Conservation (phyloP, 1,140 invertebrate genomes). For the Mycetomoellerius zeteki region DNA sequence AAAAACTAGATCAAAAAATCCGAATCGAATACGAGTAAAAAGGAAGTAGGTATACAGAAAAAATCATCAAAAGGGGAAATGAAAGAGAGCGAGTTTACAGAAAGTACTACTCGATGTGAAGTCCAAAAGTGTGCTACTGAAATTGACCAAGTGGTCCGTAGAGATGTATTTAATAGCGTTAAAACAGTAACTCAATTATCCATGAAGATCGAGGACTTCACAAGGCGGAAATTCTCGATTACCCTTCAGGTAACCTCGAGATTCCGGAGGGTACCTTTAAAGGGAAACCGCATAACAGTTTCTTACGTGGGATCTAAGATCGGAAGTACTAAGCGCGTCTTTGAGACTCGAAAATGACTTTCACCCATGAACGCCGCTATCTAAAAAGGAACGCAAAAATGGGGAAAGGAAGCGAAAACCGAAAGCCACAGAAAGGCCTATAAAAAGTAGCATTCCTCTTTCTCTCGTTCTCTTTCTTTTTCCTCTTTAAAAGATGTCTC, state of each 20-base stretch:
- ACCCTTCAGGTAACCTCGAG: slow-evolving; percentile 52
- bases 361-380: not conserved
- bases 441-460: slow-evolving; percentile 2
- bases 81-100: not conserved
- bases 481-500: not conserved
- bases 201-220: slow-evolving; percentile 41
- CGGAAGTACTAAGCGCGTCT: slow-evolving; percentile 51
- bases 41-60: not conserved
- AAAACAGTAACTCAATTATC: slow-evolving; percentile 62
- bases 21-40: not conserved
- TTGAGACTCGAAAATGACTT: slow-evolving; percentile 63
- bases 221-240: slow-evolving; percentile 60
- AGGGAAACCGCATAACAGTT: slow-evolving; percentile 59
- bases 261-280: slow-evolving; percentile 56
- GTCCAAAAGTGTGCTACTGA: slow-evolving; percentile 14
- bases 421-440: slow-evolving; percentile 20
- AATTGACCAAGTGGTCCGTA: slow-evolving; percentile 32
- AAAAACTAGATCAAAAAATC: not conserved
- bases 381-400: slow-evolving; percentile 54
- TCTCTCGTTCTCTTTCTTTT: not conserved
- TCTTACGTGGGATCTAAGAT: slow-evolving; percentile 42
- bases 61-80: not conserved
- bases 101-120: slow-evolving; percentile 47
- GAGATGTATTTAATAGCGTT: slow-evolving; percentile 60
- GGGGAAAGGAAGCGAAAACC: slow-evolving; percentile 20